Evolutionary conservation across 1,140 invertebrate species (phyloP), one percentile per base, ranked within the genome.

Genomic region (Hylaeus volcanicus): DNA sequence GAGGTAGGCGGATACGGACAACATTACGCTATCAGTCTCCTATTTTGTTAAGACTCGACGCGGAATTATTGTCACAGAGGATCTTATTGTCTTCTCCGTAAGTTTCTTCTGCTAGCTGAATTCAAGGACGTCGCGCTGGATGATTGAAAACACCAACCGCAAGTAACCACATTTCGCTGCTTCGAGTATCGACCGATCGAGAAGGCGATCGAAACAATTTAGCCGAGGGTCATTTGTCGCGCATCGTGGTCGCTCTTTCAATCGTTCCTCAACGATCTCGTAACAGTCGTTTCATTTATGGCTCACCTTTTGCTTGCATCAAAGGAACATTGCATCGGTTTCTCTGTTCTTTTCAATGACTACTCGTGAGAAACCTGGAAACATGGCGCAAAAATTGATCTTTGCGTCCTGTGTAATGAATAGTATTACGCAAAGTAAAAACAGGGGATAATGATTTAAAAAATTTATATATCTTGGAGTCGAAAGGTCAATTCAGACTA

Each of bases 121-220:
- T 74, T 51, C 68, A 3, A 3, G n/a, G 74, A 4, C 12, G 55
- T 75, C 85, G 68, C 65, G 73, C 43, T 56, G 68, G 65, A n/a
- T 72, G 86, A 87, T 87, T 85, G 86, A 80, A 88, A 87, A 73
- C 76, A 63, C 72, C 55, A 68, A 65, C 61, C 73, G 77, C 73
- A 71, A 41, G 69, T 84, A 84, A 87, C 86, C 85, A 79, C 85
- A 87, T 66, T 79, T 72, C 69, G 60, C 15, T 48, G 71, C 3
- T 37, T 55, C 11, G 55, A 65, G 60, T 56, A 77, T 56, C 37
- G 51, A 41, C 58, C 39, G 5, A 71, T 12, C 26, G 72, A 8
- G 43, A 15, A n/a, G 15, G n/a, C 53, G 43, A 69, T 69, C 65
- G 43, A 58, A 69, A 48, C 55, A 48, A 76, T 76, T 76, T 48